Evolutionary conservation across 1,140 invertebrate genomes (phyloP).

Genomic region (Sycophaga agraensis): DNA sequence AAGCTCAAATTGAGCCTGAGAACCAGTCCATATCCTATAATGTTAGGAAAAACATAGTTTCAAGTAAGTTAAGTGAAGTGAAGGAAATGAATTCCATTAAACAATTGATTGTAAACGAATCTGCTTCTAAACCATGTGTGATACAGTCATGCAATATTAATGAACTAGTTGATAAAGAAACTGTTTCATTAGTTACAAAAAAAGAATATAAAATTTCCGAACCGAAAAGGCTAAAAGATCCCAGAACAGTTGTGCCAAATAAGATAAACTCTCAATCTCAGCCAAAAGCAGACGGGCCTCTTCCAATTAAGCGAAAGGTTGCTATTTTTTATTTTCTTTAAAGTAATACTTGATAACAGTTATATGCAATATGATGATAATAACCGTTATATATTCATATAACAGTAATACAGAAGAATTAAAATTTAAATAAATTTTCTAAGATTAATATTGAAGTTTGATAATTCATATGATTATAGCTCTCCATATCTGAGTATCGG

Average conservation of each 20-base stretch:
- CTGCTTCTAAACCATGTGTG: not conserved
- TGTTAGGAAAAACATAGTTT: too few species aligned
- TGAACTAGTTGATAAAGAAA: not conserved
- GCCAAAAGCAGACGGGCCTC: constrained; percentile 37
- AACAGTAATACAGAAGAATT: not conserved
- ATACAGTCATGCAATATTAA: not conserved
- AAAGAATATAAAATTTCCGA: constrained; percentile 17
- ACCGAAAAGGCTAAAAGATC: constrained; percentile 47
- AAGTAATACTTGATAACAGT: not conserved
- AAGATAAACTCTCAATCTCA: constrained; percentile 40
- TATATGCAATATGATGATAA: not conserved
- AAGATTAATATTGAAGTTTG: not conserved
- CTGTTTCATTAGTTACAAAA: not conserved
- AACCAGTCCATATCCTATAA: constrained; percentile 28
- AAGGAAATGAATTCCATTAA: not conserved
- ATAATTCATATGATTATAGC: constrained; percentile 50
- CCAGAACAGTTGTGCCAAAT: constrained; percentile 51
- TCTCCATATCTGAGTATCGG: constrained; percentile 73
- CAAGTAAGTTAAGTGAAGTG: too few species aligned
- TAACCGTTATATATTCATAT: not conserved
- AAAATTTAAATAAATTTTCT: not conserved
- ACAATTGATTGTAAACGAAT: not conserved
- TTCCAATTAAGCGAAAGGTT: constrained; percentile 60
- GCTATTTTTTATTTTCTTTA: not conserved
- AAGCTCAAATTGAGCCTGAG: constrained; percentile 44